Base-by-base conservation (phyloP, 2,888 invertebrate genomes). In the Orgyia antiqua region DNA sequence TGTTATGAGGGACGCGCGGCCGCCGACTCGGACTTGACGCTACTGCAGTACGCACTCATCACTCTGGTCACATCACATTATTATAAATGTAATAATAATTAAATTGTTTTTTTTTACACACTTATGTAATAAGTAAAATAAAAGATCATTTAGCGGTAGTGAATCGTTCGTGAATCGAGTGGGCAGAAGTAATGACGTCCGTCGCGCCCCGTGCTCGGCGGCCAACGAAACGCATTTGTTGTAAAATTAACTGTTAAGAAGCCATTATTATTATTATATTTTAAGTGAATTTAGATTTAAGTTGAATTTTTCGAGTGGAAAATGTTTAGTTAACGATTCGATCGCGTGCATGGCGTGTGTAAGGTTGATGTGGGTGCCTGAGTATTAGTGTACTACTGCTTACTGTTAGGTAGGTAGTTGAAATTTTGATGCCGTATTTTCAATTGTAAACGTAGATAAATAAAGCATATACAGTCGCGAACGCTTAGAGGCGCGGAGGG, bases 321-420 rank as follows among this genome's bases (percentile, higher is more conserved):
- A 75, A 55, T 39, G 74, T 83, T 83, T 75, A 82, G 79, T 84
- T 80, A 68, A 66, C 56, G 70, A 77, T 79, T 76, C 75, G 80
- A 76, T 76, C 77, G 82, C 66, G 68, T 82, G 86, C 69, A 73
- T 84, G 83, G 71, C 71, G 82, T 71, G 62, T 80, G 82, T 69
- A 79, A 82, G 79, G 72, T 82, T 72, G 74, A 75, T 78, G 80
- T 78, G 76, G 83, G 82, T 84, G 84, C 78, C 80, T 82, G 86
- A 69, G 74, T 73, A 71, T 65, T 80, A 82, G 82, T 70, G 74
- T 78, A 83, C 82, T 80, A 78, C 84, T 74, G 86, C 86, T 86
- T 84, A 86, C 82, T 82, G 82, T 84, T 86, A 84, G 86, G 86
- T 86, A 84, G 84, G 84, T 84, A 83, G 83, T 83, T 83, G 79